Evolutionary conservation across 2,888 invertebrate genomes (phyloP), one percentile per base, ranked within the genome.

Genomic region (Hypomecis atomaria): DNA sequence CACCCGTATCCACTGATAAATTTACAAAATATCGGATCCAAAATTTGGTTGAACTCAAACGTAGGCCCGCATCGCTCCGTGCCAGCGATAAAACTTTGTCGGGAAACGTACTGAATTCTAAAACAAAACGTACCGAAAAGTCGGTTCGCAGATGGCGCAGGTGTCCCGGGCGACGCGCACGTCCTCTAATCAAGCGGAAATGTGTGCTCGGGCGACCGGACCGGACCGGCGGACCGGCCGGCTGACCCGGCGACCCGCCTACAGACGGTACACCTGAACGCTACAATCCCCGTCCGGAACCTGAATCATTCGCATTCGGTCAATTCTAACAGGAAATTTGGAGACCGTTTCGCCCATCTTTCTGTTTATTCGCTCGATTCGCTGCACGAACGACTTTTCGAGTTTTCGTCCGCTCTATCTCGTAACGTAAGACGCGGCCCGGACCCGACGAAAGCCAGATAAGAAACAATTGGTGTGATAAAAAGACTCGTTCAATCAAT

Each of bases 121-220:
- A 89, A 90, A 89, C 89, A 89, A 88, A 88, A 80, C 85, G 84
- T 76, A 79, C 75, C 82, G 84, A 85, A 88, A 90, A 88, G 83
- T 87, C 83, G 75, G 74, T 74, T 75, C 76, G 72, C 84, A 84
- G 85, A 82, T 82, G 85, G 85, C 83, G 82, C 88, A 90, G 90
- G 89, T 90, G 90, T 85, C 81, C 82, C 82, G 74, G 71, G 79
- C 77, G 79, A 83, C 85, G 86, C 82, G 83, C 83, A 79, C 83
- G 83, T 79, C 78, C 84, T 89, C 88, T 90, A 91, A 91, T 92
- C 92, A 90, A 89, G 87, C 86, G 89, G 89, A 91, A 91, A 89
- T 86, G 79, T 89, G 88, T 86, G 86, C 87, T 89, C 79, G 81
- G 82, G 78, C 84, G 84, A 76, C 77, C 83, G 82, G 78, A 70